These are phyloP conservation scores for Aculops lycopersici DNA, from an alignment of 1,140 invertebrate species.

Conservation along the genomic window DNA sequence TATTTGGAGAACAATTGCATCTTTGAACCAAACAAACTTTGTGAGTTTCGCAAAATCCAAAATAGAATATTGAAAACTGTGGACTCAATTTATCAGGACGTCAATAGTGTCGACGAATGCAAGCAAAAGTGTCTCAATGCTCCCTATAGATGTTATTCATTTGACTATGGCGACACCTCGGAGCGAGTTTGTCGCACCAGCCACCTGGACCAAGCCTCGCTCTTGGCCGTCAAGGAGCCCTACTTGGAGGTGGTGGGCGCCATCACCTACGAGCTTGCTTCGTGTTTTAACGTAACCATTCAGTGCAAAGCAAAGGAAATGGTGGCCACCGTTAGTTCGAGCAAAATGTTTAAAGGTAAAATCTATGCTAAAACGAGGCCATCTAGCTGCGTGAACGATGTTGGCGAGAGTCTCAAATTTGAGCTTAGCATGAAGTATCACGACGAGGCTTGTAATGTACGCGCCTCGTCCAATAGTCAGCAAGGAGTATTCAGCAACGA, in stretches of 20 bases:
- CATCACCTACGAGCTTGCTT: slow-evolving; percentile 51
- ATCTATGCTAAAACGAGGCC: slow-evolving; percentile 70
- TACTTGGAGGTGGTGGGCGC: slow-evolving; percentile 55
- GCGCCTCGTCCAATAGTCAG: background rate
- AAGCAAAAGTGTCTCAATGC: slow-evolving; percentile 55
- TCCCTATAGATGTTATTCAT: slow-evolving; percentile 52
- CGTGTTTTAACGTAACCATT: slow-evolving; percentile 39
- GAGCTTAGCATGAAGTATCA: slow-evolving; percentile 12
- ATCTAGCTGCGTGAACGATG: slow-evolving; percentile 54
- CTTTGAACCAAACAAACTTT: slow-evolving; percentile 20
- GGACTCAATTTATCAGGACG: slow-evolving; percentile 53
- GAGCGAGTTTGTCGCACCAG: slow-evolving; percentile 62
- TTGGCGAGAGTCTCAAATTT: slow-evolving; percentile 11
- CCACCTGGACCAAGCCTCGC: slow-evolving; percentile 53
- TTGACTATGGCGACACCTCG: slow-evolving; percentile 63
- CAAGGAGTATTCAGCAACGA: slow-evolving; percentile 39
- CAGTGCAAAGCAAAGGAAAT: slow-evolving; percentile 47
- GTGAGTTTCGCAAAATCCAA: slow-evolving; percentile 57
- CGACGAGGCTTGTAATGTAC: slow-evolving; percentile 4
- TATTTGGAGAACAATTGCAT: slow-evolving; percentile 22
- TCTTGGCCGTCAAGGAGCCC: slow-evolving; percentile 48
- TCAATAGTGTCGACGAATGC: slow-evolving; percentile 41
- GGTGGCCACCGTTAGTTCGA: slow-evolving; percentile 61
- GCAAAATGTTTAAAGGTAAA: slow-evolving; percentile 65
- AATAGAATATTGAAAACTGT: slow-evolving; percentile 67